Conservation (phyloP, 2,888 invertebrate genomes). For the Chironomus riparius region DNA sequence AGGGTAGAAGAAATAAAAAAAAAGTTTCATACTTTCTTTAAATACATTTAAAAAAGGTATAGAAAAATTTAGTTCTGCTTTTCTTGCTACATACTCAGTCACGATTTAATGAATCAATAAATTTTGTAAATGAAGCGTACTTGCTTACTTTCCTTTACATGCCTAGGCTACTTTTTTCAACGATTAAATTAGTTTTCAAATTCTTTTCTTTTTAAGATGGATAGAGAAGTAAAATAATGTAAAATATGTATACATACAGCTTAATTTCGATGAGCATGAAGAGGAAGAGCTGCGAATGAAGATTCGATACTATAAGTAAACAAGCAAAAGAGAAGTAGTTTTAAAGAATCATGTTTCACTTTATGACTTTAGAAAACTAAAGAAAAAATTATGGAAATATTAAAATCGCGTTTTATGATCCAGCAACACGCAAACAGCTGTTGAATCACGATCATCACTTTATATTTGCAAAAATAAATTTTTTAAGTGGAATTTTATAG, state of each 20-base stretch:
- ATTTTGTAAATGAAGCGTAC: neutral
- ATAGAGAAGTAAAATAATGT: neutral
- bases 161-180: too few species aligned
- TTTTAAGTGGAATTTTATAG: too few species aligned
- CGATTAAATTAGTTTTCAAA: too few species aligned
- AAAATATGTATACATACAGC: neutral
- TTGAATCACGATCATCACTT: too few species aligned
- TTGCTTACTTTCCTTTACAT: too few species aligned
- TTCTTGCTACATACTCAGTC: neutral
- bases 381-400: neutral
- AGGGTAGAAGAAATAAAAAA: neutral
- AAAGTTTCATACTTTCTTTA: neutral
- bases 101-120: neutral
- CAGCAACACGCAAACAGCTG: neutral
- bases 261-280: neutral
- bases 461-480: too few species aligned
- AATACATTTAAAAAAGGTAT: neutral
- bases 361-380: neutral
- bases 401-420: neutral
- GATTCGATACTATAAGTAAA: too few species aligned
- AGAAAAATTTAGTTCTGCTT: neutral
- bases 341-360: neutral
- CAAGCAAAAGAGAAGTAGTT: too few species aligned
- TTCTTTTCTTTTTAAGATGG: too few species aligned
- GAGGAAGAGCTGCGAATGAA: neutral